Base-by-base conservation (phyloP, 2,888 invertebrate genomes). In the Polia nebulosa region DNA sequence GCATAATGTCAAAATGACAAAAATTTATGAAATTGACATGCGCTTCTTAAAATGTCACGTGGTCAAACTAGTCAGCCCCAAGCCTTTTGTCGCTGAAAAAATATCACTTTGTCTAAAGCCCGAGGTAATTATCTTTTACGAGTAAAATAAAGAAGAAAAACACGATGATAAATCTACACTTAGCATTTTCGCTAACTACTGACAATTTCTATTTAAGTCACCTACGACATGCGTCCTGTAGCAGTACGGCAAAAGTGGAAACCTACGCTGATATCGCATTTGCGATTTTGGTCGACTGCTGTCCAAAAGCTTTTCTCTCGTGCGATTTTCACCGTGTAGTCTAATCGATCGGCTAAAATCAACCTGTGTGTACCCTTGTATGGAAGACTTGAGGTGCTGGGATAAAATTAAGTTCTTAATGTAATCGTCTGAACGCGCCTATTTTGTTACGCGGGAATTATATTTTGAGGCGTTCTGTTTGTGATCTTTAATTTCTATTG, bases 341-440 rank as follows among this genome's bases (percentile, higher is more conserved):
- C 8, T 13, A 51, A 11, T 36, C 9, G 13, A 34, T 7, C n/a
- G 13, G 22, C 22, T 0, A 44, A 60, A 60, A 52, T 44, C 72
- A 8, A 60, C 52, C 25, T 29, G 59, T 68, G 68, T 68, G 15
- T 49, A 58, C 32, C 0, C 25, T 8, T 6, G 13, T 86, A 88
- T 86, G 85, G 82, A 88, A 89, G 88, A 87, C 86, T 88, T 88
- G 74, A 86, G 82, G 84, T 84, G 80, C 78, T 80, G 67, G 83
- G 80, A 87, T 89, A 80, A 84, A 91, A 90, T 89, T 87, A 89
- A 87, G 81, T 82, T 87, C 79, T 84, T 83, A 84, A 84, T 80
- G 72, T 81, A 80, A 84, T 66, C 75, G 74, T 77, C 72, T 82
- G 25, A 72, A 57, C 61, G 44, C 56, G 52, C 70, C 64, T 76